Conservation (phyloP, 2,888 invertebrate genomes). For the Spisula subtruncata region DNA sequence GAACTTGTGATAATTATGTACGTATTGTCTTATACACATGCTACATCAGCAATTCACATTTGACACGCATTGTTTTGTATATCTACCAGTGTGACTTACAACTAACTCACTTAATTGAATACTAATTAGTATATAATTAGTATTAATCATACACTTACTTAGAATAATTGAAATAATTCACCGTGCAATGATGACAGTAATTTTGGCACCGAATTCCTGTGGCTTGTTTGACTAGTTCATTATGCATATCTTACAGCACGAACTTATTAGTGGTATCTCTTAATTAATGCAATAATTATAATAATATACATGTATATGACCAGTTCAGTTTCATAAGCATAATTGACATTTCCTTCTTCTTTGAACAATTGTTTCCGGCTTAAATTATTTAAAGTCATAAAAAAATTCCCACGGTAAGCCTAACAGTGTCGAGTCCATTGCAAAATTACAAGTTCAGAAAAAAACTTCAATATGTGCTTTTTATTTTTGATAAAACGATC, state of each 20-base stretch:
- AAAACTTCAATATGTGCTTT: too few relatives aligned
- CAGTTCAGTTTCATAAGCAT: too few relatives aligned
- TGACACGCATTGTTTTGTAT: conserved; percentile 70
- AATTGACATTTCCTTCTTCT: too few relatives aligned
- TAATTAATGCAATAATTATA: too few relatives aligned
- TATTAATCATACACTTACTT: conserved; percentile 54
- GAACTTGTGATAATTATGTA: conserved; percentile 56
- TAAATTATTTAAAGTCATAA: too few relatives aligned
- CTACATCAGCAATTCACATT: conserved; percentile 38
- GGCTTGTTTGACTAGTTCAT: background rate
- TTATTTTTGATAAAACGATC: too few relatives aligned
- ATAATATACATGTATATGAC: too few relatives aligned
- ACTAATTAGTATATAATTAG: conserved; percentile 55
- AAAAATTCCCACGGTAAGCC: too few relatives aligned
- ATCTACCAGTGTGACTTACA: conserved; percentile 38
- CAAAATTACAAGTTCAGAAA: too few relatives aligned
- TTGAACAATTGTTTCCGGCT: too few relatives aligned
- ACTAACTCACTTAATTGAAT: conserved; percentile 53
- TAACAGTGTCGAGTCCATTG: too few relatives aligned
- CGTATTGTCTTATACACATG: conserved; percentile 36
- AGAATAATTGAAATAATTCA: conserved; percentile 56
- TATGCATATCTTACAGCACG: background rate
- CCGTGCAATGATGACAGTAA: conserved; percentile 49
- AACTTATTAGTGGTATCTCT: too few relatives aligned
- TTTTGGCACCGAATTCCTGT: conserved; percentile 50